Base-by-base conservation (phyloP, 2,888 invertebrate genomes). In the Eustalomyia histrio region DNA sequence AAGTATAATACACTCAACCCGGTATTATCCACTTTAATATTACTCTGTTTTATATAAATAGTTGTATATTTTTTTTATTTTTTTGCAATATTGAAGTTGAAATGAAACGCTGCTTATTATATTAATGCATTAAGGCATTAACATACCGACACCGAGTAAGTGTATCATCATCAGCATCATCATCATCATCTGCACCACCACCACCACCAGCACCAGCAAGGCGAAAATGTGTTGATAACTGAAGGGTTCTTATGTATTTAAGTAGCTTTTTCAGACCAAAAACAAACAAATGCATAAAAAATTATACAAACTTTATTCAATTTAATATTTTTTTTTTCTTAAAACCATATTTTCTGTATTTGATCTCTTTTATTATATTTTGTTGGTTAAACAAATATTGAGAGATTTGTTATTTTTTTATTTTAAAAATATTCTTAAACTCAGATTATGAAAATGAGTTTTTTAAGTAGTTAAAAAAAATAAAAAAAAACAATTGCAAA, bases 361-460 rank as follows among this genome's bases (percentile, higher is more conserved):
- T 76, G 39, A 58, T 63, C 58, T 35, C 39, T 63, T 71, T 74
- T 61, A 67, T 67, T 53, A 52, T 65, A 55, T 3, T 52, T 64
- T 64, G 52, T 39, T 52, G 55, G 52, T 64, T 64, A 50, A 55
- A 35, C 1, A 39, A 39, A 75, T 55, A 53, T 53, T 12, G 39
- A 39, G 39, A 39, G 39, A 39, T 39, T 39, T 39, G 10, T 39
- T 39, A 2, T 39, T 39, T 39, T 39, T 14, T 12, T 67, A 58
- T 53, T 75, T 75, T 63, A 55, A 69, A 21, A 55, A 69, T 47
- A 35, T 17, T 55, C 68, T 58, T 71, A 60, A 69, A 60, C 17
- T 53, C 68, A 69, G 80, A 76, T 81, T 78, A 81, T 76, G 69
- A 81, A 71, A 81, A 81, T 81, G 69, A 65, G 65, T 17, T 78